Evolutionary conservation across 2,888 invertebrate genomes (phyloP), one percentile per base, ranked within the genome.

Genomic region (Emmelina monodactyla): DNA sequence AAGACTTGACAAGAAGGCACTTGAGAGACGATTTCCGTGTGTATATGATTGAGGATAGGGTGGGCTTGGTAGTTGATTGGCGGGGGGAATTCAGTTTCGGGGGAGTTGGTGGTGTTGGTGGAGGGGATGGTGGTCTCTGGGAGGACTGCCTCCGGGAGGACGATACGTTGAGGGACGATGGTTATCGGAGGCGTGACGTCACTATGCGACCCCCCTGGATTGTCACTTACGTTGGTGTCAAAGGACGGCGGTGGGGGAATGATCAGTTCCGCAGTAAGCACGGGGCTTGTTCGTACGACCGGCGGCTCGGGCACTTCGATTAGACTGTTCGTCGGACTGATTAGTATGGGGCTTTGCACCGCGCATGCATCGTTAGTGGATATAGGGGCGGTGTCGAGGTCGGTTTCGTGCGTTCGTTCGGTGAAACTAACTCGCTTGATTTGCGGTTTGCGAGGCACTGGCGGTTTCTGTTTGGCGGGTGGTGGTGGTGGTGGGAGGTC

Each of bases 401-500:
- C 54, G 39, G 54, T 44, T 34, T 54, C 61, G 65, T 70, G 71
- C 35, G 52, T 45, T 44, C 72, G 70, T 54, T 61, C 56, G 39
- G 59, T 70, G 67, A 79, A 79, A 79, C 78, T 79, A 75, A 79
- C 78, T 76, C 78, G 73, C 54, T 79, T 79, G 53, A 55, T 60
- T 44, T 68, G 70, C 46, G 78, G 78, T 64, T 78, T 79, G 47
- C 71, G 71, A 35, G 78, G 75, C 56, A 78, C 75, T 66, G 63
- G 72, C 42, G 73, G 79, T 61, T 70, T 75, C 56, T 58, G 69
- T 66, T 64, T 67, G 57, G 39, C 46, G 16, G 67, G 60, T 34
- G 63, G 66, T 40, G 67, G 59, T 39, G 38, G 49, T 35, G 37
- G 53, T 25, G 44, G 44, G 40, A 35, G 38, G 52, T 51, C 50